A percentile compares a stretch with the other conserved stretches of the same genome.
phyloP scores from a whole-genome alignment of 2,888 invertebrate species.

The Apamea crenata region DNA sequence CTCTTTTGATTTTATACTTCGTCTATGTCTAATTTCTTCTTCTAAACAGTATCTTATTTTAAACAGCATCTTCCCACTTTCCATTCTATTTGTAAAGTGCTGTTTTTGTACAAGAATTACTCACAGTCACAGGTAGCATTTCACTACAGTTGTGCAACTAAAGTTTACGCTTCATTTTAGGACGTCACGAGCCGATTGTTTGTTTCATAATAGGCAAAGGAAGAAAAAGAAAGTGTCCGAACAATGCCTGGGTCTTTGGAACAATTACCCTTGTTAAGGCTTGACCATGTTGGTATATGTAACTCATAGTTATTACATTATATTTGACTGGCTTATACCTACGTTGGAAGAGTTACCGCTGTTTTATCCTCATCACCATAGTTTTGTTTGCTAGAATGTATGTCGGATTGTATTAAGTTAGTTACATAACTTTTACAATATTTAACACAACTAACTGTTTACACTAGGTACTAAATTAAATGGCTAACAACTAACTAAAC shows the following conservation, averaged over 20 bases:
- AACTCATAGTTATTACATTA: background rate
- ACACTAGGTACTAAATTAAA: background rate
- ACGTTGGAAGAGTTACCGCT: background rate
- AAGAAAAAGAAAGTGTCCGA: conserved; percentile 60
- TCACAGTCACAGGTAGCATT: conserved; percentile 39
- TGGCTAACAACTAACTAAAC: background rate
- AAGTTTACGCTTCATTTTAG: conserved; percentile 50
- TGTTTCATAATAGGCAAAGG: conserved; percentile 60
- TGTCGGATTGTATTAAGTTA: background rate
- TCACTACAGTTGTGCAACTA: conserved; percentile 63
- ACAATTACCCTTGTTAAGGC: conserved; percentile 27
- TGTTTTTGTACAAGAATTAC: conserved; percentile 40
- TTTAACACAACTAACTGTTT: background rate
- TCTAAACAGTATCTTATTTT: conserved; percentile 20
- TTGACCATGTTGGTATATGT: conserved; percentile 27
- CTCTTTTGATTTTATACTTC: background rate
- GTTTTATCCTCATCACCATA: background rate
- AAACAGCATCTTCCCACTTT: conserved; percentile 37
- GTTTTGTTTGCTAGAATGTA: background rate
- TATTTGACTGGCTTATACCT: background rate
- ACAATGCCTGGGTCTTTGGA: conserved; percentile 47
- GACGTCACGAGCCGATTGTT: conserved; percentile 65
- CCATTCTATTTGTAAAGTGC: conserved; percentile 21
- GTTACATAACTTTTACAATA: background rate
- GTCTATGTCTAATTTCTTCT: background rate